phyloP scores from a whole-genome alignment of 2,888 invertebrate genomes.

The Iphiclides podalirius region DNA sequence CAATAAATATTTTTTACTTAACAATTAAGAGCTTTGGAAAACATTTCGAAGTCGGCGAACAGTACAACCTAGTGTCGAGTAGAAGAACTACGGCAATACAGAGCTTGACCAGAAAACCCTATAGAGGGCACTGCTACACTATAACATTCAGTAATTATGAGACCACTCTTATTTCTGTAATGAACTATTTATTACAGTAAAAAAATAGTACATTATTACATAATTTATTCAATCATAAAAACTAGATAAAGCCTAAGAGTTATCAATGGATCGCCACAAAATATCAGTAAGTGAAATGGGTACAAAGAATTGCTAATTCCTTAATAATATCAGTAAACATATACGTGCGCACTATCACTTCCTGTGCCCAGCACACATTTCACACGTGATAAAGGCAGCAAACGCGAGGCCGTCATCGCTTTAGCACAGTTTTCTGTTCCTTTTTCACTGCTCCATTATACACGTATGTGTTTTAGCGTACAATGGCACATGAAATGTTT shows the following conservation, averaged over 20 bases:
- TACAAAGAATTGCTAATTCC: too few relatives aligned
- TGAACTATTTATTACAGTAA: too few relatives aligned
- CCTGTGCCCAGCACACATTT: constrained; percentile 64
- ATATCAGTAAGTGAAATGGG: too few relatives aligned
- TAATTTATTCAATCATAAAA: too few relatives aligned
- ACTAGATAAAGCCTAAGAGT: too few relatives aligned
- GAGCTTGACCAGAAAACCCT: constrained; percentile 24
- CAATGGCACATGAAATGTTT: background rate
- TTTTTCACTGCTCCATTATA: constrained; percentile 9
- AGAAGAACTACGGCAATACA: constrained; percentile 36
- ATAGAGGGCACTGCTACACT: constrained; percentile 46
- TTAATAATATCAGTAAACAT: too few relatives aligned
- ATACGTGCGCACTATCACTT: constrained; percentile 62
- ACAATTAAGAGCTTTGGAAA: too few relatives aligned
- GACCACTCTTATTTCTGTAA: too few relatives aligned
- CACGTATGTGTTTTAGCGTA: background rate
- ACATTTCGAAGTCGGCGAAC: background rate
- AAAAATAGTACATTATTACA: too few relatives aligned
- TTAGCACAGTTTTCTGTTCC: constrained; percentile 25
- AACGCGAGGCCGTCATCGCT: background rate
- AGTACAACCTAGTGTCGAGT: constrained; percentile 36
- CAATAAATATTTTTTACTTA: too few relatives aligned
- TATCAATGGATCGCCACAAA: too few relatives aligned
- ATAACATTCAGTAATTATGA: too few relatives aligned
- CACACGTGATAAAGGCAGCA: constrained; percentile 44